Evolutionary conservation across 2,888 invertebrate species (phyloP).

Genomic region (Andrena flavipes): DNA sequence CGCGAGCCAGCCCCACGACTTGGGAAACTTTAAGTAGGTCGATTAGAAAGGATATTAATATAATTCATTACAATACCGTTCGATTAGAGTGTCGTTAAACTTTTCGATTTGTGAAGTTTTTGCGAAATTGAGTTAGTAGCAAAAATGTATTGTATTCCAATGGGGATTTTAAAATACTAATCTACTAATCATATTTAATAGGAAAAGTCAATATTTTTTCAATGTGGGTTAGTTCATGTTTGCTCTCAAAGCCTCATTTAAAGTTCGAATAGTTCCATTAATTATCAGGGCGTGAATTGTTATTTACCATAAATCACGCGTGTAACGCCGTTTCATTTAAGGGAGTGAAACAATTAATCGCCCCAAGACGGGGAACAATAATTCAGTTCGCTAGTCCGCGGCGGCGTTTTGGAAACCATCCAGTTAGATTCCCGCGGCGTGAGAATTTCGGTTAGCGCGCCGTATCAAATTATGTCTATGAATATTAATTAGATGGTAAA

Average conservation of each 20-base stretch:
- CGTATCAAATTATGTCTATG: conserved; percentile 67
- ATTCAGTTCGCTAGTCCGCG: conserved; percentile 56
- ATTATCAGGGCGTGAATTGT: not conserved
- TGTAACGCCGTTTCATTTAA: not conserved
- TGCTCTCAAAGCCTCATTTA: not conserved
- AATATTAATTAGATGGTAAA: conserved; percentile 66
- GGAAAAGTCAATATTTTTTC: no score
- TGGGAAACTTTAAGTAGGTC: conserved; percentile 1
- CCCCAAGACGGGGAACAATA: conserved; percentile 51
- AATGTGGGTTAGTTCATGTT: no score
- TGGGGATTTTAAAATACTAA: no score
- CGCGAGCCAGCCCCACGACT: not conserved
- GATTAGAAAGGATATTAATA: conserved; percentile 18
- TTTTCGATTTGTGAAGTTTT: not conserved
- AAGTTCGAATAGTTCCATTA: not conserved
- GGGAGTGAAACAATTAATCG: conserved; percentile 53
- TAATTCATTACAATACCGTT: conserved; percentile 20
- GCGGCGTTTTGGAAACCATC: conserved; percentile 37
- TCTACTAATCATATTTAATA: no score
- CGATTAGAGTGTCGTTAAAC: not conserved
- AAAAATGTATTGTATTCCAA: no score
- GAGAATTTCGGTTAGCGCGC: conserved; percentile 48
- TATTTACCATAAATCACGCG: not conserved
- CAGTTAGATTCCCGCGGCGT: conserved; percentile 57
- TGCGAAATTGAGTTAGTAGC: no score